phyloP scores from a whole-genome alignment of 2,888 invertebrate genomes.

The Hermaeophaga mercurialis region DNA sequence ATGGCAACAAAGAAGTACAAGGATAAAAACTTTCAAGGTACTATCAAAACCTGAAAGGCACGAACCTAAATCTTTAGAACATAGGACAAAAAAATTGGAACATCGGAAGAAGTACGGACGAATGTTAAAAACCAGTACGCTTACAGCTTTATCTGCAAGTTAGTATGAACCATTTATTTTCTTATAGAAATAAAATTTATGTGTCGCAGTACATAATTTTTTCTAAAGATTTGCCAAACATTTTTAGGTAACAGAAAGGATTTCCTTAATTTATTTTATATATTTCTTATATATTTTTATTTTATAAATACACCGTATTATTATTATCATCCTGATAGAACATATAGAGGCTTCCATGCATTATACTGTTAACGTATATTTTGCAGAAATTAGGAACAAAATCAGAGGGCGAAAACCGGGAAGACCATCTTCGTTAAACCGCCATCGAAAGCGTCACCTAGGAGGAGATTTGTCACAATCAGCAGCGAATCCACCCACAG shows the following conservation, averaged over 20 bases:
- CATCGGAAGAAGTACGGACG: constrained; percentile 60
- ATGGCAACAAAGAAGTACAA: constrained; percentile 75
- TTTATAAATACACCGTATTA: too few species aligned
- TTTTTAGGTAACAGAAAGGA: too few species aligned
- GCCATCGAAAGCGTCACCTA: constrained; percentile 47
- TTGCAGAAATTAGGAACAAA: constrained; percentile 53
- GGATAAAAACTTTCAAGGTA: constrained; percentile 54
- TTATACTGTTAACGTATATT: constrained; percentile 13
- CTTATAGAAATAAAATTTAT: too few species aligned
- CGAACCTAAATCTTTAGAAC: constrained; percentile 49
- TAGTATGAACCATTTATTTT: constrained; percentile 30
- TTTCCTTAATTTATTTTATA: too few species aligned
- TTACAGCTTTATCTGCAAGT: constrained; percentile 59
- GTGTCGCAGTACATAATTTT: too few species aligned
- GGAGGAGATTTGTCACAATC: constrained; percentile 3
- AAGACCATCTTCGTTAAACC: constrained; percentile 43
- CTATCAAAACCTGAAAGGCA: constrained; percentile 48
- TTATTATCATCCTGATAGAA: too few species aligned
- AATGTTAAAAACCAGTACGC: constrained; percentile 60
- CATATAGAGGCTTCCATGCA: too few species aligned
- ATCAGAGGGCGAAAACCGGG: constrained; percentile 52
- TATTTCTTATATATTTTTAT: too few species aligned
- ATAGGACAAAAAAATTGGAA: constrained; percentile 55
- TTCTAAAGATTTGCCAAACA: too few species aligned
- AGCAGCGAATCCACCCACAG: constrained; percentile 13